Percentiles rank a stretch among this genome's conserved stretches.
phyloP scores from a whole-genome alignment of 1,140 invertebrate genomes.

The Arion vulgaris region DNA sequence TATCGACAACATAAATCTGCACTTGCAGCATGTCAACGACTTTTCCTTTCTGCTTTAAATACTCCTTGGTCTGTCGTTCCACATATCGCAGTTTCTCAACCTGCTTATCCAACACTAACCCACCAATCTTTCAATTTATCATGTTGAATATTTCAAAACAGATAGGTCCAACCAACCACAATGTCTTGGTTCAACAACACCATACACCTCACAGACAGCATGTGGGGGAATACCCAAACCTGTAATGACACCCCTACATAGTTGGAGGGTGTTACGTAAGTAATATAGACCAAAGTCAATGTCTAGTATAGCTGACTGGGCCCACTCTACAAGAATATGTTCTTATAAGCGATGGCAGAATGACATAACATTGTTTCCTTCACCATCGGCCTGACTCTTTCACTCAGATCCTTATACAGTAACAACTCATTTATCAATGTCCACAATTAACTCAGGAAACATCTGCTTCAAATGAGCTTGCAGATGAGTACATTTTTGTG shows the following conservation, averaged over 20 bases:
- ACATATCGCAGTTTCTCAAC: no score
- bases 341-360: constrained; percentile 79
- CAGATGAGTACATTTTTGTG: constrained; percentile 82
- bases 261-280: constrained; percentile 99
- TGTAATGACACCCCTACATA: constrained; percentile 97
- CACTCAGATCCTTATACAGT: constrained; percentile 85
- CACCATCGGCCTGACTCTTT: constrained; percentile 88
- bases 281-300: constrained; percentile 99
- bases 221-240: constrained; percentile 95
- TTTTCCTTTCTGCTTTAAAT: no score
- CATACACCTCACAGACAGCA: constrained; percentile 91
- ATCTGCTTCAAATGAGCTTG: constrained; percentile 87
- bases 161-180: no score
- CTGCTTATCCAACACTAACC: no score
- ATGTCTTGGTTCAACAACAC: constrained; percentile 98
- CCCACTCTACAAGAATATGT: constrained; percentile 92
- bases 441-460: constrained; percentile 88
- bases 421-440: constrained; percentile 85
- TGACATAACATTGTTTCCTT: constrained; percentile 93
- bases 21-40: no score
- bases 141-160: no score
- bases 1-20: no score
- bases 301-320: constrained; percentile 96
- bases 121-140: no score
- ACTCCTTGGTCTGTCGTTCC: no score